A percentile compares a stretch with the other conserved stretches of the same genome.
These are phyloP conservation scores for Anhinga anhinga DNA, from an alignment of 2,113 vertebrate species.

Conservation along the genomic window DNA sequence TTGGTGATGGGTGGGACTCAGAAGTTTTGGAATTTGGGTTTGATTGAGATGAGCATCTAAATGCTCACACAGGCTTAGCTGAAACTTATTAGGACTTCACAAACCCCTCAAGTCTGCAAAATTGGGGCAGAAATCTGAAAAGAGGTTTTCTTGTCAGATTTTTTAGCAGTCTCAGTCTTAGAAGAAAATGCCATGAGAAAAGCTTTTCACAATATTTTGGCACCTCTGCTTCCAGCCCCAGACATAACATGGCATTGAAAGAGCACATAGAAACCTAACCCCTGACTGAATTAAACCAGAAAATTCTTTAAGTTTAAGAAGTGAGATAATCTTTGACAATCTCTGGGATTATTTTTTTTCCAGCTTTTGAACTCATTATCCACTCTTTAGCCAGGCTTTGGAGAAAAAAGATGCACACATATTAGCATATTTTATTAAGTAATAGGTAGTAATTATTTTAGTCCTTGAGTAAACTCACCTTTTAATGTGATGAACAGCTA, in stretches of 20 bases:
- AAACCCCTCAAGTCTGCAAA: background rate
- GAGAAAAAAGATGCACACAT: background rate
- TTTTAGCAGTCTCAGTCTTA: background rate
- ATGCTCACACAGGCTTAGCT: background rate
- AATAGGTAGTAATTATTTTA: background rate
- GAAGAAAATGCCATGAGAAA: slow-evolving; percentile 28
- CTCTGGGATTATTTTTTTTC: background rate
- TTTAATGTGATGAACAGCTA: background rate
- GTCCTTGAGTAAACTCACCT: background rate
- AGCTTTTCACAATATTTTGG: slow-evolving; percentile 44
- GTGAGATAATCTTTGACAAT: background rate
- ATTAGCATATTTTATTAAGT: background rate
- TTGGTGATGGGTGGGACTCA: background rate
- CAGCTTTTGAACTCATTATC: background rate
- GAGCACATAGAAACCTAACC: background rate
- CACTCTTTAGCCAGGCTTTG: background rate
- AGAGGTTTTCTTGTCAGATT: slow-evolving; percentile 12
- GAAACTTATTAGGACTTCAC: background rate
- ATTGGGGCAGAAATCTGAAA: background rate
- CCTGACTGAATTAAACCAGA: background rate
- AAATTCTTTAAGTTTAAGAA: background rate
- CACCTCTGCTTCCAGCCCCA: background rate
- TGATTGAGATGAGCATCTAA: slow-evolving; percentile 7
- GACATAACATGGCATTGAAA: slow-evolving; percentile 15
- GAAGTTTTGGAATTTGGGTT: background rate